Conservation (phyloP, 2,888 invertebrate species). For the Epicampocera succincta region DNA sequence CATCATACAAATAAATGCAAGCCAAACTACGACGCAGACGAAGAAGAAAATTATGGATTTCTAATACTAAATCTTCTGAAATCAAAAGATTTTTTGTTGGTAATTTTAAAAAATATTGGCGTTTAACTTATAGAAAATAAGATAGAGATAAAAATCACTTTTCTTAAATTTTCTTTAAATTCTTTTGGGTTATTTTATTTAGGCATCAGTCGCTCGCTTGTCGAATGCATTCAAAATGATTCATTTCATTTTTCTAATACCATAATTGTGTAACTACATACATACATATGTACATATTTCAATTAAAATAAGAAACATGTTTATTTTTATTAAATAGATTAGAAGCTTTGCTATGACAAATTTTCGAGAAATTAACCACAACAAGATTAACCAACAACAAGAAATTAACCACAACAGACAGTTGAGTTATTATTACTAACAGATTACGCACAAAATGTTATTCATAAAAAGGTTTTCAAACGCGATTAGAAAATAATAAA, state of each 20-base stretch:
- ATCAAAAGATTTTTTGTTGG: too few relatives aligned
- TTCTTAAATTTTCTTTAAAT: background rate
- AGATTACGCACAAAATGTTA: too few relatives aligned
- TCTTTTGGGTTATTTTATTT: background rate
- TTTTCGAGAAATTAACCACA: constrained; percentile 24
- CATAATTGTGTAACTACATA: background rate
- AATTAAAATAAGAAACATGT: constrained; percentile 14
- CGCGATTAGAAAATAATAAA: too few relatives aligned
- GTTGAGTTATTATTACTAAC: too few relatives aligned
- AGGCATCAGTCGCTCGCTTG: background rate
- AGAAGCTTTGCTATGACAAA: constrained; percentile 46
- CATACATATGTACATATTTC: background rate
- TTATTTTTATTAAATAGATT: constrained; percentile 20
- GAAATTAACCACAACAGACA: too few relatives aligned
- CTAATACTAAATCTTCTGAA: background rate
- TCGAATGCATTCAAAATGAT: constrained; percentile 27
- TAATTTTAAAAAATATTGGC: too few relatives aligned
- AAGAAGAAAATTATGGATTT: background rate
- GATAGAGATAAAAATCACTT: too few relatives aligned
- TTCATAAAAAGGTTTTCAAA: too few relatives aligned
- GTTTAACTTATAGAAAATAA: too few relatives aligned
- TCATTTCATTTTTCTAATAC: constrained; percentile 38
- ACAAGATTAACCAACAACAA: constrained; percentile 20
- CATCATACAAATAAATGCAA: background rate
- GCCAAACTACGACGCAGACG: background rate